Percentiles rank a stretch among this genome's conserved stretches.
Evolutionary conservation across 2,888 invertebrate genomes (phyloP).

Genomic region (Helobdella robusta): DNA sequence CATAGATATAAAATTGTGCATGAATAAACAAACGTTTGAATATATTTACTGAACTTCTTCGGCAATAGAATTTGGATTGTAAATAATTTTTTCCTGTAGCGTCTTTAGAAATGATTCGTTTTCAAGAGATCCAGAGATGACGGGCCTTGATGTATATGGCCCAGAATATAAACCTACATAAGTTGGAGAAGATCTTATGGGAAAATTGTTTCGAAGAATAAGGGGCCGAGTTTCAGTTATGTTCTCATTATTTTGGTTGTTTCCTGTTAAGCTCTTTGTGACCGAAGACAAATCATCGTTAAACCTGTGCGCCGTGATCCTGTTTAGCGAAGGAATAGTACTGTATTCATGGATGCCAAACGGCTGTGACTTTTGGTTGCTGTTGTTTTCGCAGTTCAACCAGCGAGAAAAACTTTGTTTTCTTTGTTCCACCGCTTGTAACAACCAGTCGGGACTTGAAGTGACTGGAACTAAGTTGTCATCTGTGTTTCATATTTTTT

Average conservation of each 20-base stretch:
- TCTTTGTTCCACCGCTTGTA: constrained; percentile 22
- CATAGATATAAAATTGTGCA: too few relatives aligned
- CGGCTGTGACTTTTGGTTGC: background rate
- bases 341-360: constrained; percentile 18
- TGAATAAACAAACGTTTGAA: too few relatives aligned
- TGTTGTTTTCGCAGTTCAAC: constrained; percentile 22
- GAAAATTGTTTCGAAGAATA: constrained; percentile 3
- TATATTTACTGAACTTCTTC: constrained; percentile 20
- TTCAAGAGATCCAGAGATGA: constrained; percentile 4
- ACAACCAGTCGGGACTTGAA: constrained; percentile 25
- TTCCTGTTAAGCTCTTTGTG: constrained; percentile 9
- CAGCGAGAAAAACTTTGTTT: constrained; percentile 27
- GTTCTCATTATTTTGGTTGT: constrained; percentile 1
- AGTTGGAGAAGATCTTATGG: constrained; percentile 20
- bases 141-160: constrained; percentile 13
- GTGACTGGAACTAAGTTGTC: background rate
- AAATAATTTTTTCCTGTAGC: constrained; percentile 5
- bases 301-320: constrained; percentile 15
- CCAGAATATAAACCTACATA: constrained; percentile 20
- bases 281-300: constrained; percentile 13
- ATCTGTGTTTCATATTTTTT: constrained; percentile 1
- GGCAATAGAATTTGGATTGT: constrained; percentile 6
- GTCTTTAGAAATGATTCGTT: constrained; percentile 6
- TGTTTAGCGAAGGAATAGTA: constrained; percentile 20
- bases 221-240: constrained; percentile 9